Base-by-base conservation (phyloP, 1,140 invertebrate species). In the Drepana arcuata region DNA sequence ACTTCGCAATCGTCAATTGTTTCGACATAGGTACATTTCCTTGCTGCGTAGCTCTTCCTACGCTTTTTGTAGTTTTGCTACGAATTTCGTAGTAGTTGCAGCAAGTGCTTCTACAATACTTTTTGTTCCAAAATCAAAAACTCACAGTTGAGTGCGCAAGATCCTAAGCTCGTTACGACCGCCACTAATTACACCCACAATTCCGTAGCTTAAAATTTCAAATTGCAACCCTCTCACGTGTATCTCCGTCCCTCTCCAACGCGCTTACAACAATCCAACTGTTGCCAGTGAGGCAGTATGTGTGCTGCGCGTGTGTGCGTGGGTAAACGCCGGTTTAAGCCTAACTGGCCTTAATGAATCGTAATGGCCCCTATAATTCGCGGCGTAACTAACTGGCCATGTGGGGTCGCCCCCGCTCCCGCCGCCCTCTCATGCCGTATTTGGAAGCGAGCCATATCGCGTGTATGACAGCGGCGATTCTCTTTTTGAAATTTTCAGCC, bases 301-400 rank as follows among this genome's bases (percentile, higher is more conserved):
- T 15, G 41, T 29, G 32, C n/a, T 38, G 35, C 16, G 33, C 35
- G 16, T 34, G 78, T 78, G 71, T 78, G 78, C 51, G 78, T 74
- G 70, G 41, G 72, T 74, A 82, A 79, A 82, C 74, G 79, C 77
- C 72, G 69, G 70, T 79, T 81, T 82, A 79, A 82, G 77, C 77
- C 78, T 84, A 84, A 84, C 82, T 82, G 82, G 80, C 80, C 74
- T 83, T 84, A 84, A 84, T 84, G 82, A 84, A 83, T 84, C 80
- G 82, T 84, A 83, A 84, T 83, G 80, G 83, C 74, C 80, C 74
- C 82, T 83, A 84, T 84, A 84, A 84, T 84, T 84, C 82, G 82
- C 74, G 72, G 77, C 72, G 77, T 83, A 84, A 84, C 83, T 83
- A 83, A 84, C 78, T 81, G 73, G 74, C 73, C 77, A 68, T 81